phyloP scores from a whole-genome alignment of 2,113 vertebrate genomes.

The Actinemys pallida region DNA sequence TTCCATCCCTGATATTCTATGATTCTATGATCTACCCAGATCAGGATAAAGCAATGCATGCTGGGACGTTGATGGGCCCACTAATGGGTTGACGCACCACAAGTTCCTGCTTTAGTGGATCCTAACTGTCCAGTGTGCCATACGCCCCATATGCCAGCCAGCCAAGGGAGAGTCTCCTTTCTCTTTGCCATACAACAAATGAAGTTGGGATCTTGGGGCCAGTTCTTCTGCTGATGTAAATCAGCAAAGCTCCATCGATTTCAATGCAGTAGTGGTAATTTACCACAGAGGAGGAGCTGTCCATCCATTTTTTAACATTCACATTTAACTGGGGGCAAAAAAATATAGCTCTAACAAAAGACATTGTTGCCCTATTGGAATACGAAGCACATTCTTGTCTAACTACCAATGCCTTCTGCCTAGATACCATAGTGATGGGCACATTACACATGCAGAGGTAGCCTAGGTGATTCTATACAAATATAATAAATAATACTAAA shows the following conservation, averaged over 20 bases:
- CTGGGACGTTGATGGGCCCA: background rate
- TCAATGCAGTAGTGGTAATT: background rate
- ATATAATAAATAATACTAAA: background rate
- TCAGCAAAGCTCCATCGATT: background rate
- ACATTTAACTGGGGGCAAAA: background rate
- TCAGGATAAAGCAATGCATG: rapidly evolving
- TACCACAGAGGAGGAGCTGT: background rate
- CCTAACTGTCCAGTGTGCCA: background rate
- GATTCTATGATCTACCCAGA: background rate
- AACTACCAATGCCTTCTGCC: background rate
- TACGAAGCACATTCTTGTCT: background rate
- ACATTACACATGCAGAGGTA: background rate
- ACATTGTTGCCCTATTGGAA: background rate
- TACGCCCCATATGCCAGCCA: background rate
- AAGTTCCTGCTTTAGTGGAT: background rate
- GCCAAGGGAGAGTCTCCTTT: background rate
- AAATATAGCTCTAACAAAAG: background rate
- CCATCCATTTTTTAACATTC: background rate
- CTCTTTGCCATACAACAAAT: background rate
- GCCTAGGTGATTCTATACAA: background rate
- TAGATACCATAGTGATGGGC: background rate
- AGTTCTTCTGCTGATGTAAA: slow-evolving; percentile 1
- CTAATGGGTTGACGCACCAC: background rate
- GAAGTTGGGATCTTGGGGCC: background rate
- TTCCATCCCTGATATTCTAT: background rate